Conservation (phyloP, 2,888 invertebrate genomes). For the Cyclophora albipunctata region DNA sequence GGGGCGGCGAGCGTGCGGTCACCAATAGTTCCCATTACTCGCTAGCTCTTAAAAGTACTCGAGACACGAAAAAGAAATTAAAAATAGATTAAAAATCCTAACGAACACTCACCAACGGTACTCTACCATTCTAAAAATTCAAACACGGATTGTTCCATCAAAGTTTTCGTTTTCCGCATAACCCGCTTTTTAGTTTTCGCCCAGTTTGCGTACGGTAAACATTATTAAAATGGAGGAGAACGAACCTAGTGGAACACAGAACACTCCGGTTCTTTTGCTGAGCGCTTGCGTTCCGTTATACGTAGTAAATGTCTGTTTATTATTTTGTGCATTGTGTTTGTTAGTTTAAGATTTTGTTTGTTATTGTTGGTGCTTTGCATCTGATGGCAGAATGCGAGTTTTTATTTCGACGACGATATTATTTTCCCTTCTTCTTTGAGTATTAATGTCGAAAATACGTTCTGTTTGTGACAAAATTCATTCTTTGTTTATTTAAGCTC, state of each 20-base stretch:
- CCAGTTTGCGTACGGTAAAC: conserved; percentile 26
- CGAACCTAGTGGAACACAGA: background rate
- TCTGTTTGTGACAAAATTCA: too few species aligned
- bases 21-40: too few species aligned
- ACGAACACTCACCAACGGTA: conserved; percentile 14
- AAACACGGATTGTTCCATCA: conserved; percentile 24
- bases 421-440: background rate
- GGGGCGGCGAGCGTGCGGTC: too few species aligned
- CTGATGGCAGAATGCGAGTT: background rate
- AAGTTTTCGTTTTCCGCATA: conserved; percentile 20
- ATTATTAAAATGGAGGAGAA: conserved; percentile 32
- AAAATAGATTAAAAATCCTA: conserved; percentile 23
- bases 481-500: too few species aligned
- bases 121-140: conserved; percentile 22
- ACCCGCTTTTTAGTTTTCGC: conserved; percentile 23
- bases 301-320: conserved; percentile 14
- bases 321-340: conserved; percentile 15
- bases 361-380: conserved; percentile 8
- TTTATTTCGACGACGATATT: background rate
- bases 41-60: too few species aligned
- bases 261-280: conserved; percentile 7
- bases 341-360: conserved; percentile 15
- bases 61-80: conserved; percentile 10
- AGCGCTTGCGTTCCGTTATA: conserved; percentile 8
- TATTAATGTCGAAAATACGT: background rate